Percentiles rank a stretch among this genome's conserved stretches.
These are phyloP conservation scores for Glossosoma conforme DNA, from an alignment of 1,140 invertebrate species.

Conservation along the genomic window DNA sequence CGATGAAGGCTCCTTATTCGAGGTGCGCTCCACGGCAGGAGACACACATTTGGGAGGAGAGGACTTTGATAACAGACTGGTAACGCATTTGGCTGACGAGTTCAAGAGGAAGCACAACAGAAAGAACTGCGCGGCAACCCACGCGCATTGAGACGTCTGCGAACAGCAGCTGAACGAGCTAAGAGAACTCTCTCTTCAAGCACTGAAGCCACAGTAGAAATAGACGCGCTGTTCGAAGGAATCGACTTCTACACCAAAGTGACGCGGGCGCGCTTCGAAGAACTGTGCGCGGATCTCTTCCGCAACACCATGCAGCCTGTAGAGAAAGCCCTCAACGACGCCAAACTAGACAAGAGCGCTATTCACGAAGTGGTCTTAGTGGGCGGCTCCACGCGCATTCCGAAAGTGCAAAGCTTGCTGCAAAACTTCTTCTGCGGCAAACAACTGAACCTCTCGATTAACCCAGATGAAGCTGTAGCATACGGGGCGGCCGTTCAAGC, in stretches of 20 bases:
- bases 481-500: constrained; percentile 64
- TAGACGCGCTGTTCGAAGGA: constrained; percentile 50
- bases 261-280: constrained; percentile 59
- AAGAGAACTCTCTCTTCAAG: constrained; percentile 51
- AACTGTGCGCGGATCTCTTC: constrained; percentile 59
- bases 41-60: constrained; percentile 48
- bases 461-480: constrained; percentile 63
- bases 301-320: constrained; percentile 56
- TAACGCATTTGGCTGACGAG: constrained; percentile 51
- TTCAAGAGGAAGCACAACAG: constrained; percentile 35
- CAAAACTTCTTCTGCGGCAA: constrained; percentile 62
- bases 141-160: constrained; percentile 53
- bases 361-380: constrained; percentile 78
- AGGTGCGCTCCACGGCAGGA: constrained; percentile 60
- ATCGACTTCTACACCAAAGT: constrained; percentile 60
- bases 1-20: constrained; percentile 64
- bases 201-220: constrained; percentile 49
- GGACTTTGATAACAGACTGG: constrained; percentile 49
- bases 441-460: constrained; percentile 61
- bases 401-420: constrained; percentile 58
- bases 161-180: constrained; percentile 56
- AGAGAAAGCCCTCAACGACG: constrained; percentile 66
- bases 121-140: constrained; percentile 47
- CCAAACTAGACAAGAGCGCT: constrained; percentile 60
- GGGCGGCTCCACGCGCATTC: constrained; percentile 71